These are phyloP conservation scores for Anguilla pacifica DNA, from an alignment of 2,797 vertebrate genomes.

Conservation along the genomic window DNA sequence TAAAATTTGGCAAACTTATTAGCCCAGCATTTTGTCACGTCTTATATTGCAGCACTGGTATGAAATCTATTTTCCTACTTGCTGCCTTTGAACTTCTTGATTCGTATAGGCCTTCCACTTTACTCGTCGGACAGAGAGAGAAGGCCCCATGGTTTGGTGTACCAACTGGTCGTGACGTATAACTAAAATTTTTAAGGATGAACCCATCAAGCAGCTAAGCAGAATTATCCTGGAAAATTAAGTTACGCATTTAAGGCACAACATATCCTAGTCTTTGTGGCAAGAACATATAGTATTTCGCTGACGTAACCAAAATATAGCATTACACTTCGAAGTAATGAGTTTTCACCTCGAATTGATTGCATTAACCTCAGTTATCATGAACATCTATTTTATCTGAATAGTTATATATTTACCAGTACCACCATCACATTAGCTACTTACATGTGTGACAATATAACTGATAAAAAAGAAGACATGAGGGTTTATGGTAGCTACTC, in stretches of 20 bases:
- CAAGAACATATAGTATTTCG: not conserved
- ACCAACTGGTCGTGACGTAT: conserved; percentile 32
- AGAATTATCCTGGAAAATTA: not conserved
- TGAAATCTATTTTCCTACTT: conserved; percentile 56
- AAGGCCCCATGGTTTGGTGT: conserved; percentile 46
- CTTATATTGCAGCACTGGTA: not conserved
- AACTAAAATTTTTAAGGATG: not conserved
- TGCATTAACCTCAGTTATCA: not conserved
- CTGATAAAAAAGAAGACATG: conserved; percentile 67
- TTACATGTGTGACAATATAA: conserved; percentile 34
- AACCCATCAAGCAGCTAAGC: not conserved
- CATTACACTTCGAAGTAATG: not conserved
- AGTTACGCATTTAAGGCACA: not conserved
- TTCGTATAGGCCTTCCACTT: conserved; percentile 78
- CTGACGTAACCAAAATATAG: conserved; percentile 1
- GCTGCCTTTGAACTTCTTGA: conserved; percentile 83
- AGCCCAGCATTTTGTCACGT: not conserved
- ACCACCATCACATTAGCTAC: not conserved
- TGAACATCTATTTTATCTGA: not conserved
- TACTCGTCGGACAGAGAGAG: conserved; percentile 78
- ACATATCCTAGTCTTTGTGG: not conserved
- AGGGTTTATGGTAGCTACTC: conserved; percentile 63
- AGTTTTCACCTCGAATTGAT: not conserved
- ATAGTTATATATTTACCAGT: conserved; percentile 10
- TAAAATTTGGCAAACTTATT: not conserved